These are phyloP conservation scores for Melikaiella ostensackeni DNA, from an alignment of 2,888 invertebrate species.

Conservation along the genomic window DNA sequence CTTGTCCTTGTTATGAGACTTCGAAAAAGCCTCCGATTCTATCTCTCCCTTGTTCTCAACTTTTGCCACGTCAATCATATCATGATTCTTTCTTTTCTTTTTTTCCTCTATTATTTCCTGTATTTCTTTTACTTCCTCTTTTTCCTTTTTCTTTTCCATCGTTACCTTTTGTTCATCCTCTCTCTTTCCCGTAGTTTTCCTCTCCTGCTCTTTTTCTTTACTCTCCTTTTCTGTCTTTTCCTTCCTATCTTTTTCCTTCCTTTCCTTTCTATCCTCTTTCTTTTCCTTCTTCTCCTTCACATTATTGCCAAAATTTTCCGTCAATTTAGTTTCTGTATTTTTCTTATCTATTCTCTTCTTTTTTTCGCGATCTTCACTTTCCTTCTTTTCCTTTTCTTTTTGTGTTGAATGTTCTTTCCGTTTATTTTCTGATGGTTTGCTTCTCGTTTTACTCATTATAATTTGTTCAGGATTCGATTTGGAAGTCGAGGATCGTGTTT, in stretches of 20 bases:
- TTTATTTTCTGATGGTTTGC: not conserved
- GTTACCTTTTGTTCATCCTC: not conserved
- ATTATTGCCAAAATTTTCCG: not conserved
- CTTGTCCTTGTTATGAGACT: not conserved
- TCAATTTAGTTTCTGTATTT: not conserved
- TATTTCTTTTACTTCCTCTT: constrained; percentile 11
- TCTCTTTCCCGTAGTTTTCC: not conserved
- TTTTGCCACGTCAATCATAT: not conserved
- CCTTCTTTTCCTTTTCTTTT: too few species aligned
- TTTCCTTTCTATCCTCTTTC: not conserved
- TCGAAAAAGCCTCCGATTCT: constrained; percentile 7
- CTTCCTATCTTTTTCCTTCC: not conserved
- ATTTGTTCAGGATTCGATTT: too few species aligned
- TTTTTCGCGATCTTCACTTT: too few species aligned
- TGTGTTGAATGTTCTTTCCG: too few species aligned
- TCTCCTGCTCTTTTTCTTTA: not conserved
- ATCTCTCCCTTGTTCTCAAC: constrained; percentile 24
- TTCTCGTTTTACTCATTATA: too few species aligned
- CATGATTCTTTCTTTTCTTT: not conserved
- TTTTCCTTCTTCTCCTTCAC: not conserved
- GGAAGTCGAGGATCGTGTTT: too few species aligned
- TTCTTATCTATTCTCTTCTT: not conserved
- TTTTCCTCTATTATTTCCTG: constrained; percentile 39
- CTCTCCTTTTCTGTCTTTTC: not conserved
- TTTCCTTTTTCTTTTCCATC: constrained; percentile 15